These are phyloP conservation scores for Eupsilia transversa DNA, from an alignment of 2,888 invertebrate genomes.

Conservation along the genomic window DNA sequence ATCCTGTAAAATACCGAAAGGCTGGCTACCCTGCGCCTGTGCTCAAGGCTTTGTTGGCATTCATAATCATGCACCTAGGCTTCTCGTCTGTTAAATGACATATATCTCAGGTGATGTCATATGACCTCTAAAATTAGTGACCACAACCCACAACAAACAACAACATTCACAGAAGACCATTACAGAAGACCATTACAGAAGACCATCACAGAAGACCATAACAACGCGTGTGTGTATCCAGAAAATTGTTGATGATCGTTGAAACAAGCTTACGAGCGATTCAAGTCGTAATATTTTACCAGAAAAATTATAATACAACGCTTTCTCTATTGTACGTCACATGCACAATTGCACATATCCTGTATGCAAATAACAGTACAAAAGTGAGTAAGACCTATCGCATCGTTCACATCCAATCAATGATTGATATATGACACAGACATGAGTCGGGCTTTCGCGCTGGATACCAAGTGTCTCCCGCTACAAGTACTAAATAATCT, in stretches of 20 bases:
- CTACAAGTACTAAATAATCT: constrained; percentile 59
- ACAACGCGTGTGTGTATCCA: not conserved
- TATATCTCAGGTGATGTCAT: not conserved
- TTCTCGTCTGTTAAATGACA: not conserved
- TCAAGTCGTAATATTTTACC: not conserved
- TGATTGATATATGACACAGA: constrained; percentile 54
- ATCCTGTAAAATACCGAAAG: too few relatives aligned
- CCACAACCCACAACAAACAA: not conserved
- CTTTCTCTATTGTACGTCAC: constrained; percentile 16
- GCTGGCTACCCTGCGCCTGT: too few relatives aligned
- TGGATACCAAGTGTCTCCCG: constrained; percentile 52
- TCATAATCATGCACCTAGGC: not conserved
- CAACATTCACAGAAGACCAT: not conserved
- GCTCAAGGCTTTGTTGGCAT: too few relatives aligned
- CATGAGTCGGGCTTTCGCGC: constrained; percentile 37
- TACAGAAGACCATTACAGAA: not conserved
- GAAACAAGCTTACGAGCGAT: too few relatives aligned
- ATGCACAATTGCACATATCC: constrained; percentile 18
- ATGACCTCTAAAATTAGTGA: not conserved
- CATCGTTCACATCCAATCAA: constrained; percentile 42
- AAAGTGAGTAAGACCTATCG: constrained; percentile 37
- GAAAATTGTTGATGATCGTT: not conserved
- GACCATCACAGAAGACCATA: not conserved
- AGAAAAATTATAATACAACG: not conserved
- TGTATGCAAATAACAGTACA: constrained; percentile 45